These are phyloP conservation scores for Ellobium chinense DNA, from an alignment of 2,888 invertebrate genomes.

Conservation along the genomic window DNA sequence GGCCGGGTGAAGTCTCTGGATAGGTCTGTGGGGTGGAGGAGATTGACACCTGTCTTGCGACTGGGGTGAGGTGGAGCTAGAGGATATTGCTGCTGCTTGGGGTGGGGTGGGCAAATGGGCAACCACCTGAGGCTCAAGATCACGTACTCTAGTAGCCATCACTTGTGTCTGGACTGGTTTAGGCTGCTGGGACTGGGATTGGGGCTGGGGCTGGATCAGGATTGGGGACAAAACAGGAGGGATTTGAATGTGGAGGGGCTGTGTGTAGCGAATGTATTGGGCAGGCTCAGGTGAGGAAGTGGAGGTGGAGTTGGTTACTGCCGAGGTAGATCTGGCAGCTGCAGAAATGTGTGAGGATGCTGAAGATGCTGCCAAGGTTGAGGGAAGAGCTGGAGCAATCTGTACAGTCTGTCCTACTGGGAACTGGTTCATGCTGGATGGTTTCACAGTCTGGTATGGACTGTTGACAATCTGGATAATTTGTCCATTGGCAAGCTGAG, in stretches of 20 bases:
- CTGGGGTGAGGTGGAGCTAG: neutral
- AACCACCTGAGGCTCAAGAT: neutral
- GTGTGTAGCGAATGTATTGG: neutral
- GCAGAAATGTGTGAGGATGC: neutral
- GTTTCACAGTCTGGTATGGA: neutral
- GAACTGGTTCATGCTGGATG: neutral
- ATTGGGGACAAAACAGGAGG: constrained; percentile 28
- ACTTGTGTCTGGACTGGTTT: neutral
- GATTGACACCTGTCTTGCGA: neutral
- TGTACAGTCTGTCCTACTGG: neutral
- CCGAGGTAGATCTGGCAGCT: neutral
- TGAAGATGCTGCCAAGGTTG: neutral
- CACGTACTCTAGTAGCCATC: neutral
- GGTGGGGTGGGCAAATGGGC: neutral
- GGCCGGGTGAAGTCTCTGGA: neutral
- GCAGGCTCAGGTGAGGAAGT: neutral
- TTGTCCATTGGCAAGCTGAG: constrained; percentile 37
- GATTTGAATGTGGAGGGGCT: constrained; percentile 41
- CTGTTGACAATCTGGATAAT: constrained; percentile 35
- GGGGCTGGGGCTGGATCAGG: neutral
- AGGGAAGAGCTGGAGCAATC: neutral
- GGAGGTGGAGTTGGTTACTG: neutral
- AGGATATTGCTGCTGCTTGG: neutral
- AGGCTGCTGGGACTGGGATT: neutral
- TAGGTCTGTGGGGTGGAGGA: constrained; percentile 1